These are phyloP conservation scores for Bruchidius siliquastri DNA, from an alignment of 2,888 invertebrate species.

Conservation along the genomic window DNA sequence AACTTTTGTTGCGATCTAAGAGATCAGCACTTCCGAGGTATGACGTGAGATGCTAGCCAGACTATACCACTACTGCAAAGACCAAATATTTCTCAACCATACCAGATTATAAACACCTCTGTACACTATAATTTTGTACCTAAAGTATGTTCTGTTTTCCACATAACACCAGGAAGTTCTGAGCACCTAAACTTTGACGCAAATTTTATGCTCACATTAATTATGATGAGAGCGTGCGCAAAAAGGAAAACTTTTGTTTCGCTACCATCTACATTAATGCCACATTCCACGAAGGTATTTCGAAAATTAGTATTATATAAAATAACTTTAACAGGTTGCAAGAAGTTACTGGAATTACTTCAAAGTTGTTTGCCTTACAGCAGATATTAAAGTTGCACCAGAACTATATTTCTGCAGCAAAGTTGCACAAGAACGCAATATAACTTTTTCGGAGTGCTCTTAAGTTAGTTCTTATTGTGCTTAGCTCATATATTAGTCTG, in stretches of 20 bases:
- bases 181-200: neutral
- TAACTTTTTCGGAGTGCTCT: slow-evolving; percentile 6
- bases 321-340: slow-evolving; percentile 21
- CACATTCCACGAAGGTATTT: slow-evolving; percentile 4
- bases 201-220: neutral
- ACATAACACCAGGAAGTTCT: neutral
- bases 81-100: no score
- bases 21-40: no score
- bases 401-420: slow-evolving; percentile 14
- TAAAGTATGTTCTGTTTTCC: neutral
- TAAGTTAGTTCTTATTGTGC: neutral
- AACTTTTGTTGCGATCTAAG: no score
- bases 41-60: no score
- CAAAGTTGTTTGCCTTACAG: slow-evolving; percentile 15
- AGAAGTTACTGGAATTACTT: slow-evolving; percentile 18
- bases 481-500: neutral
- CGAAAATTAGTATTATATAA: slow-evolving; percentile 17
- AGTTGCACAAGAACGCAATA: neutral
- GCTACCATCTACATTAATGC: neutral
- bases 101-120: no score
- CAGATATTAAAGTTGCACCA: slow-evolving; percentile 16
- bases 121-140: neutral
- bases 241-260: neutral
- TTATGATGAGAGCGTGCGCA: neutral
- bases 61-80: no score